Base-by-base conservation (phyloP, 2,888 invertebrate species). In the Formica aserva region DNA sequence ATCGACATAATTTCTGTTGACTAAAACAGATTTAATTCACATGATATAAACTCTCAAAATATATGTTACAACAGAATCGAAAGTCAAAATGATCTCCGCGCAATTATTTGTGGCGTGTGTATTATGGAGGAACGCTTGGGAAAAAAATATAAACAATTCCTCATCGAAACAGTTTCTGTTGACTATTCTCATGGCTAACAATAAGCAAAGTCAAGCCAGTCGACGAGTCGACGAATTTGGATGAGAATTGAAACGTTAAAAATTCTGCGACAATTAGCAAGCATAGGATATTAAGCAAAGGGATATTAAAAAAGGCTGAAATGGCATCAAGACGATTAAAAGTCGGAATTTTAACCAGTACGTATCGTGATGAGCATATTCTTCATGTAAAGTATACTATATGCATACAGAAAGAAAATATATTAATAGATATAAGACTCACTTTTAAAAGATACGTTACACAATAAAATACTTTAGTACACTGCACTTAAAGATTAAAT, bases 111-210 rank as follows among this genome's bases (percentile, higher is more conserved):
- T 38, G 38, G 11, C 11, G 38, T 35, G 11, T 11, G 11, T 38
- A n/a, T 48, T 13, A 26, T 26, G 26, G 26, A 8, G 13, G 48
- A n/a, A 29, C 4, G 45, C 4, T 45, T 45, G 45, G 45, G 13
- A 11, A n/a, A 67, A 45, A 48, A 48, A 67, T 67, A 0, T 48
- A 69, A 69, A 69, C 69, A 67, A 4, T 26, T 18, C 1, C 41
- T 66, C 3, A n/a, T 48, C 48, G 2, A 38, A 69, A 48, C 15
- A 45, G 1, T 69, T 26, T 9, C 63, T 8, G 13, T 48, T n/a
- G 3, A 48, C 29, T 41, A 13, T 48, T 48, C 45, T 11, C 6
- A 41, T 8, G 15, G 41, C n/a, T 35, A n/a, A 38, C 26, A 26
- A 26, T 26, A 26, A 26, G 32, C 11, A 66, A 26, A 66, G 41